Percentiles rank a stretch among this genome's conserved stretches.
phyloP scores from a whole-genome alignment of 2,797 vertebrate genomes.

The Cryptoblepharus egeriae region DNA sequence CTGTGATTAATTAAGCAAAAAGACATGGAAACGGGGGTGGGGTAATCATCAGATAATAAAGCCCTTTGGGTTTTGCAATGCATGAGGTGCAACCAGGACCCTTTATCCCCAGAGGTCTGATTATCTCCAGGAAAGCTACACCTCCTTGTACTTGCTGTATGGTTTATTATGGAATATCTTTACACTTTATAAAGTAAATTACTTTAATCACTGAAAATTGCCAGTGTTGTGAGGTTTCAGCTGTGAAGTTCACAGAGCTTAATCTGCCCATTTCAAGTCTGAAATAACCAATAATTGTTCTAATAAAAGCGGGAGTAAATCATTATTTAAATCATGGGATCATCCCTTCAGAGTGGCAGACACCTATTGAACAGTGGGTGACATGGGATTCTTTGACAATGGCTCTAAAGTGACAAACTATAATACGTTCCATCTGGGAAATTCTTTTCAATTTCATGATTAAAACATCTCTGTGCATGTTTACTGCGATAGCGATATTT shows the following conservation, averaged over 20 bases:
- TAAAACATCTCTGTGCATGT: slow-evolving; percentile 32
- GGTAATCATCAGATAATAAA: slow-evolving; percentile 82
- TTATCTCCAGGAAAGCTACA: slow-evolving; percentile 79
- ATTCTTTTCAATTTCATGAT: slow-evolving; percentile 34
- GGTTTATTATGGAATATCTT: slow-evolving; percentile 70
- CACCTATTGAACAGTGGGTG: slow-evolving; percentile 63
- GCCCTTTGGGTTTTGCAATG: slow-evolving; percentile 73
- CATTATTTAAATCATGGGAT: slow-evolving; percentile 73
- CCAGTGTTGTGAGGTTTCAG: slow-evolving; percentile 66
- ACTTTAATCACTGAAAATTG: slow-evolving; percentile 66
- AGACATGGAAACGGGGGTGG: slow-evolving; percentile 74
- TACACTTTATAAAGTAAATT: slow-evolving; percentile 75
- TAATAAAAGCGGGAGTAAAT: slow-evolving; percentile 75
- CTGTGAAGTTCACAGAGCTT: slow-evolving; percentile 62
- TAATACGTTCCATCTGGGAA: slow-evolving; percentile 32
- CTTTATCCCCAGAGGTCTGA: slow-evolving; percentile 77
- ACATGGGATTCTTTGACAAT: slow-evolving; percentile 62
- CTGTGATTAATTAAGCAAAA: slow-evolving; percentile 85
- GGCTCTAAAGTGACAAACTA: slow-evolving; percentile 50
- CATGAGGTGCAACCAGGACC: slow-evolving; percentile 74
- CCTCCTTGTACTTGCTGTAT: slow-evolving; percentile 70
- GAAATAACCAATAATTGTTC: slow-evolving; percentile 78
- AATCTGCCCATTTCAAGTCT: slow-evolving; percentile 63
- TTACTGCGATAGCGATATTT: slow-evolving; percentile 52
- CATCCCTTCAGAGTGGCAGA: slow-evolving; percentile 65